Conservation (phyloP, 2,797 vertebrate genomes). For the Amniataba percoides region DNA sequence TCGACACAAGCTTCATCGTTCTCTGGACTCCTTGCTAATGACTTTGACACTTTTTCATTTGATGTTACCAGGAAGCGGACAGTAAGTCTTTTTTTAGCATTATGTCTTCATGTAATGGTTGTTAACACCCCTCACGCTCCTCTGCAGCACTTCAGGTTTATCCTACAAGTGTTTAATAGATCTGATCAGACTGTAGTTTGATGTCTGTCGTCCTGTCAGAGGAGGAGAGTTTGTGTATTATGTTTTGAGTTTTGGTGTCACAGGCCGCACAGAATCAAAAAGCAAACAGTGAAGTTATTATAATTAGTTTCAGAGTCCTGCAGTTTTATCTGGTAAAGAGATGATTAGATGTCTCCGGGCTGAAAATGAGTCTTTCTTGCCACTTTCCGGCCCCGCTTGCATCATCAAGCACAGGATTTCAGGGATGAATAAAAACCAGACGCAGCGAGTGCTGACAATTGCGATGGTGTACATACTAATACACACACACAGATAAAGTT, state of each 20-base stretch:
- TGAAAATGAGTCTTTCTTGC: conserved; percentile 44
- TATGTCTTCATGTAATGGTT: background rate
- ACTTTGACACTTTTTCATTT: background rate
- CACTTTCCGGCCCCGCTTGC: conserved; percentile 22
- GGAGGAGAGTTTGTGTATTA: background rate
- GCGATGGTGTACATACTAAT: conserved; percentile 2
- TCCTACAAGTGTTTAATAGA: background rate
- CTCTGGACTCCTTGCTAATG: too few species aligned
- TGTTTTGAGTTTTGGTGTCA: background rate
- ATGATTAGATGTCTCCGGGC: conserved; percentile 22
- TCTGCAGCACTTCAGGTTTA: background rate
- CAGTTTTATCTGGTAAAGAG: conserved; percentile 17
- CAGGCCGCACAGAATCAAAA: background rate
- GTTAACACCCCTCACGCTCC: background rate
- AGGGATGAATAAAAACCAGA: conserved; percentile 32
- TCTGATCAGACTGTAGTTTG: too few species aligned
- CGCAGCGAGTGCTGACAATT: conserved; percentile 6
- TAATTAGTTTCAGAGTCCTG: background rate
- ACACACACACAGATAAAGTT: conserved; percentile 24
- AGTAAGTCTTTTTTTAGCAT: background rate
- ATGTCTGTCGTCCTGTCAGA: background rate
- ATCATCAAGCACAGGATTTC: conserved; percentile 42
- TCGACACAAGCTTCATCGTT: background rate
- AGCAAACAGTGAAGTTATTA: background rate
- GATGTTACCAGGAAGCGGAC: background rate